Base-by-base conservation (phyloP, 2,888 invertebrate species). In the Parascotia fuliginaria region DNA sequence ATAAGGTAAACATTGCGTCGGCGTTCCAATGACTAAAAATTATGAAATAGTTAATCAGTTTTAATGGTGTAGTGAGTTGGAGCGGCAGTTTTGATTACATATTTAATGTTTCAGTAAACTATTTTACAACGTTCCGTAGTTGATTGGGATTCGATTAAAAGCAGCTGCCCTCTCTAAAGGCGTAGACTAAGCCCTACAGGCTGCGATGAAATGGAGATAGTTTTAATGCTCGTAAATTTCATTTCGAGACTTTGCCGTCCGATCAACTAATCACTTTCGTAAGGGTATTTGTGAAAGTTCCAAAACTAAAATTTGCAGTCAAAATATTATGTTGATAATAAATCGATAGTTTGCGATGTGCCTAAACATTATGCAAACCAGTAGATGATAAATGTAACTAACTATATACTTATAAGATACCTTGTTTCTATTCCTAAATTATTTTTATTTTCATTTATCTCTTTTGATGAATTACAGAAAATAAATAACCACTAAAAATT, bases 171-270 rank as follows among this genome's bases (percentile, higher is more conserved):
- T 75, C 61, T 62, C 72, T 65, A 75, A 73, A 79, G 71, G 72
- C 78, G 73, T 55, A 70, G 75, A 73, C 77, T 75, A 78, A 83
- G 76, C 82, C 81, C 80, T 81, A 77, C 72, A 82, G 79, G 79
- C 77, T 70, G 62, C 80, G 84, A 85, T 87, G 84, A 82, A 89
- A 85, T 83, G 79, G 83, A 89, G 85, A 88, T 90, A 90, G 90
- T 90, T 90, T 88, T 89, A 89, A 90, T 85, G 85, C 84, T 83
- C 87, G 83, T 89, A 89, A 90, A 89, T 90, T 89, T 87, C 70
- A 81, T 87, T 84, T 71, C 74, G 79, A 81, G 78, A 75, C 82
- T 82, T 73, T 66, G 67, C 61, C 81, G 80, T 77, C 75, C 83
- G 81, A 85, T 84, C 82, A 77, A 83, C 83, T 85, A 87, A 89